Base-by-base conservation (phyloP, 2,888 invertebrate genomes). In the Tetragonisca angustula region DNA sequence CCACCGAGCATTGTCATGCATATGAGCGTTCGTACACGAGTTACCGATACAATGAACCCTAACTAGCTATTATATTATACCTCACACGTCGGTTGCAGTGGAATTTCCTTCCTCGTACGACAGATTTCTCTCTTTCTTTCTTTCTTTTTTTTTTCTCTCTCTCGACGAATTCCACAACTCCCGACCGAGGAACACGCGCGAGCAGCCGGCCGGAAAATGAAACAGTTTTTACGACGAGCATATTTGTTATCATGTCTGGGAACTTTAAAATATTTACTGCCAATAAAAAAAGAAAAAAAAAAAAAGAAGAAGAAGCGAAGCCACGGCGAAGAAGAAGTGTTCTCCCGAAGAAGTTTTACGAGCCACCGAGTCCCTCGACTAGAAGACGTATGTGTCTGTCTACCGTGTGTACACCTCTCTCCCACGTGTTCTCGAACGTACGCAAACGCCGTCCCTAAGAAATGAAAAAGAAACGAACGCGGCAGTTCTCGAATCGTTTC, bases 61-160 rank as follows among this genome's bases (percentile, higher is more conserved):
- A 93, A 93, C 93, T 93, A 93, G 92, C 92, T 91, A 93, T 93
- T 93, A 93, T 92, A 84, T 93, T 93, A 93, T 92, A 84, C 88
- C 82, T 65, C 62, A 84, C 86, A 81, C 81, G 82, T 76, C 87
- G 76, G 84, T 86, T 78, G 82, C 78, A 82, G 9, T n/a, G 77
- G 82, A 85, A 80, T 87, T 88, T 83, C 80, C 85, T 76, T 76
- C 82, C 83, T 59, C 76, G 79, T 79, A 78, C 86, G 77, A 82
- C 71, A 73, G 87, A 88, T 89, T 90, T 75, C 83, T 85, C 69
- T 76, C 32, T 49, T 21, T 43, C 43, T 11, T 43, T 43, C 43
- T 43, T 11, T 6, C 9, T 2, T 43, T 9, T 9, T 43, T 9
- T 43, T 43, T 36, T 43, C 9, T 11, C 9, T 43, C 2, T 9